Evolutionary conservation across 1,140 invertebrate genomes (phyloP).

Genomic region (Rhynchophorus ferrugineus): DNA sequence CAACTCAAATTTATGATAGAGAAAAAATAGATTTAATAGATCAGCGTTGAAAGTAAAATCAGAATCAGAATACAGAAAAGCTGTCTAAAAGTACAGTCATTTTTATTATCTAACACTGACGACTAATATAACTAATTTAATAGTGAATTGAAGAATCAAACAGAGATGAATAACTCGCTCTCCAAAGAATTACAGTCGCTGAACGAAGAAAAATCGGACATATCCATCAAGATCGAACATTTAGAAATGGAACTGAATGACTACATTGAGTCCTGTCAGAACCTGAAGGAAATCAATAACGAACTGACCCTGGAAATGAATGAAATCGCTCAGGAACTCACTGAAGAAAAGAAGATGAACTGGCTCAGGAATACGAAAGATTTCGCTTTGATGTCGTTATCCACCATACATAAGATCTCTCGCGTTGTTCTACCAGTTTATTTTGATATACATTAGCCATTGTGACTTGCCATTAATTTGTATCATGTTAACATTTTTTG

Average conservation of each 20-base stretch:
- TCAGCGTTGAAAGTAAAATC: too few relatives aligned
- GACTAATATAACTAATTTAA: too few relatives aligned
- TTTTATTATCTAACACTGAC: too few relatives aligned
- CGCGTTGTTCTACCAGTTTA: constrained; percentile 27
- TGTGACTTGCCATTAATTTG: too few relatives aligned
- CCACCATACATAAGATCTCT: constrained; percentile 25
- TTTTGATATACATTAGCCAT: background rate
- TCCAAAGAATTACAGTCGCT: constrained; percentile 15
- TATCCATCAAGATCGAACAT: constrained; percentile 32
- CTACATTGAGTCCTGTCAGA: constrained; percentile 29
- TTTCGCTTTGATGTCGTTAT: constrained; percentile 25
- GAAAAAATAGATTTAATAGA: too few relatives aligned
- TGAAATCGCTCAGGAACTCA: constrained; percentile 35
- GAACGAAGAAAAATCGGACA: constrained; percentile 22
- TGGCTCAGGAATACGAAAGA: constrained; percentile 31
- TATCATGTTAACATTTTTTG: too few relatives aligned
- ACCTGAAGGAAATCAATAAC: constrained; percentile 35
- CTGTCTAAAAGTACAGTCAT: too few relatives aligned
- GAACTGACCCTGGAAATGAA: constrained; percentile 32
- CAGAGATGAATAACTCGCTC: constrained; percentile 16
- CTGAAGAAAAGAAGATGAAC: constrained; percentile 29
- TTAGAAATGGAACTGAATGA: constrained; percentile 33
- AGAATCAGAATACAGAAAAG: too few relatives aligned
- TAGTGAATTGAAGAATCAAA: constrained; percentile 23
- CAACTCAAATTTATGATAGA: too few relatives aligned